Base-by-base conservation (phyloP, 2,113 vertebrate genomes). In the Corythoichthys intestinalis region DNA sequence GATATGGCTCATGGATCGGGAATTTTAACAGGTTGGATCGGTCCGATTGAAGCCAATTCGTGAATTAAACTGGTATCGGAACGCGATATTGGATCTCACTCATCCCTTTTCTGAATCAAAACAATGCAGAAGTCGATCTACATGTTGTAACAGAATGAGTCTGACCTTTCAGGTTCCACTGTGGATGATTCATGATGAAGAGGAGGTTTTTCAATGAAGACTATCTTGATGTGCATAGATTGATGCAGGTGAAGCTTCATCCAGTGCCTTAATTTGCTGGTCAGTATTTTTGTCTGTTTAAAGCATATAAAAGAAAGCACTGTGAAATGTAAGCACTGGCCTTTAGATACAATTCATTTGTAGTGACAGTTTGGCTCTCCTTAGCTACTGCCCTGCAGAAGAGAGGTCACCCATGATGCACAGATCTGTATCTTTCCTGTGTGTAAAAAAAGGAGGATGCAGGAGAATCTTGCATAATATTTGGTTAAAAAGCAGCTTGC, bases 401-500 rank as follows among this genome's bases (percentile, higher is more conserved):
- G 69, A 76, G 71, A 81, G 72, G 74, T 74, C 66, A 15, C 74
- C 70, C 72, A 77, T 80, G 73, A 64, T 68, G 47, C 63, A 0
- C 61, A 0, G 11, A 53, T 81, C n/a, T 50, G 37, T 50, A 47
- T 72, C 66, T 59, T 72, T 66, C 70, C 61, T 56, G 49, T 72
- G 39, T 62, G 59, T 50, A 41, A n/a, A 15, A 60, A 64, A 48
- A 56, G 41, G 12, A 53, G 34, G 17, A 34, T 13, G 44, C 56
- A 67, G 54, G 8, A 20, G 70, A 34, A 20, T 12, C 76, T 79
- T 79, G 75, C 78, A 81, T 84, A 58, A 77, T 66, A 87, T 83
- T 87, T 77, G 78, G 83, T 88, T 89, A 86, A 89, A 88, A 75
- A 81, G 76, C 73, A 83, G 80, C 76, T 77, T 75, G 78, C 71